phyloP scores from a whole-genome alignment of 1,140 invertebrate genomes.

The Anastrepha obliqua region DNA sequence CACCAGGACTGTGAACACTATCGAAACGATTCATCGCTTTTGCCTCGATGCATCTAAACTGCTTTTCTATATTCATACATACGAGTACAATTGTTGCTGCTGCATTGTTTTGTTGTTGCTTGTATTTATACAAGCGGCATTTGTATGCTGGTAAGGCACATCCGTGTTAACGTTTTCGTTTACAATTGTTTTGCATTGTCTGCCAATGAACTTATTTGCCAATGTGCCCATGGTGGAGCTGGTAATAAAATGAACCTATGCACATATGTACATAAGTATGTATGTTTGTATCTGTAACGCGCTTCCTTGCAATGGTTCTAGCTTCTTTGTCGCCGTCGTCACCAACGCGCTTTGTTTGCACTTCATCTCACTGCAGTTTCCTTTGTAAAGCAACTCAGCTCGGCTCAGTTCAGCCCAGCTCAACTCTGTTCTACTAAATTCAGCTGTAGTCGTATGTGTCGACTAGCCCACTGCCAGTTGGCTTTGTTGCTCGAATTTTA shows the following conservation, averaged over 20 bases:
- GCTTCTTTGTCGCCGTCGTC: neutral
- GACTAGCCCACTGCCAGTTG: neutral
- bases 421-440: neutral
- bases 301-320: neutral
- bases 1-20: constrained; percentile 18
- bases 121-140: neutral
- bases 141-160: neutral
- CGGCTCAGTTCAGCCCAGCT: neutral
- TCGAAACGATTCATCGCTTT: constrained; percentile 45
- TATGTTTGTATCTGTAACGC: neutral
- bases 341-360: constrained; percentile 27
- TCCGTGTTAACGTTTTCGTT: constrained; percentile 45
- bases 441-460: neutral
- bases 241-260: neutral
- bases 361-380: neutral
- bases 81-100: neutral
- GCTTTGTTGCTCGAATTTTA: neutral
- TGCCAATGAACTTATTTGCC: constrained; percentile 25
- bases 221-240: constrained; percentile 16
- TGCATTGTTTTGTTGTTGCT: neutral
- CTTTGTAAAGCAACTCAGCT: neutral
- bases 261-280: neutral
- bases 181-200: constrained; percentile 25
- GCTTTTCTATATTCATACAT: constrained; percentile 27
- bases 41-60: constrained; percentile 20